Percentiles rank a stretch among this genome's conserved stretches.
These are phyloP conservation scores for Phrynocephalus vlangalii DNA, from an alignment of 2,797 vertebrate genomes.

Conservation along the genomic window DNA sequence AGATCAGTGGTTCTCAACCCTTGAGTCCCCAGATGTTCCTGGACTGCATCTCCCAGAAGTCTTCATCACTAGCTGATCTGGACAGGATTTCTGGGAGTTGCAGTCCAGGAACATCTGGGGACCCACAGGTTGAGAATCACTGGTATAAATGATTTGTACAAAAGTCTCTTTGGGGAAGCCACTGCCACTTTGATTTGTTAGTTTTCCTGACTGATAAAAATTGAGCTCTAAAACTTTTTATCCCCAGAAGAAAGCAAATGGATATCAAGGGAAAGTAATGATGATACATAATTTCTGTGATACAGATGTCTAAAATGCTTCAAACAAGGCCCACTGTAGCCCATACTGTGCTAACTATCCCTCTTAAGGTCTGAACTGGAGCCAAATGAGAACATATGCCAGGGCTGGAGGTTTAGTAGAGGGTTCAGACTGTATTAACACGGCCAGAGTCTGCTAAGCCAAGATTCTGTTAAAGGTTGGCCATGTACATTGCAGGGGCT, in stretches of 20 bases:
- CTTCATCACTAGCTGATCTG: no score
- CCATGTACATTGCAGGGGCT: background rate
- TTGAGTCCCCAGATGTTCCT: no score
- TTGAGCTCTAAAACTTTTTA: background rate
- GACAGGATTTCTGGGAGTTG: no score
- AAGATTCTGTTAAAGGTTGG: conserved; percentile 39
- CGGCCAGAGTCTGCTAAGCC: conserved; percentile 21
- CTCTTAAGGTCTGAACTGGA: conserved; percentile 9
- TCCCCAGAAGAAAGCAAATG: background rate
- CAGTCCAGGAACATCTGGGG: no score
- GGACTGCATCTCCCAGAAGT: no score
- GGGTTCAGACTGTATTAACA: background rate
- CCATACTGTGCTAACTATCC: conserved; percentile 1
- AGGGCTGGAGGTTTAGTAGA: background rate
- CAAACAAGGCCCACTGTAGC: conserved; percentile 5
- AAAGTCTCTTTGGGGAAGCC: background rate
- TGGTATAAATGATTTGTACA: background rate
- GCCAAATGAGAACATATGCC: conserved; percentile 1
- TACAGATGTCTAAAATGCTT: background rate
- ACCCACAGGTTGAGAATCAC: no score
- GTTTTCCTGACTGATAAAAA: background rate
- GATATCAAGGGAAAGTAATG: background rate
- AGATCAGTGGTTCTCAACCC: no score
- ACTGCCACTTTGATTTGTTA: background rate
- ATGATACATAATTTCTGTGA: background rate